Conservation (phyloP, 2,113 vertebrate species). For the Chaenocephalus aceratus region DNA sequence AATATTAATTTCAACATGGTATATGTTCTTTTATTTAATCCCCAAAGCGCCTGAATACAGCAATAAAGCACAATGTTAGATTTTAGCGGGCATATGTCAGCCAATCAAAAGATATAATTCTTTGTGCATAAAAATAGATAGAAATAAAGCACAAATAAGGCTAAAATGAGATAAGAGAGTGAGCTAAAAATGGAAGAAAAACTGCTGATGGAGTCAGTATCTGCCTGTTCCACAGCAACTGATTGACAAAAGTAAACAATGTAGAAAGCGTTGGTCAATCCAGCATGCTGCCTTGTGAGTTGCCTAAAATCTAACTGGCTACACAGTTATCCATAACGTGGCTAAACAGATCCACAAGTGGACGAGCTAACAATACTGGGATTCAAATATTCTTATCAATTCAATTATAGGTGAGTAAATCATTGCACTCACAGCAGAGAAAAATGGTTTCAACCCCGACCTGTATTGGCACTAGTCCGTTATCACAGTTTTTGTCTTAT, state of each 20-base stretch:
- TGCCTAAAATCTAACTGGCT: slow-evolving; percentile 9
- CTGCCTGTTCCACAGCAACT: background rate
- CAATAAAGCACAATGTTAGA: background rate
- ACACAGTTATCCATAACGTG: background rate
- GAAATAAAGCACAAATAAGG: background rate
- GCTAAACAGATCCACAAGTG: slow-evolving; percentile 23
- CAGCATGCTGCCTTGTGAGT: slow-evolving; percentile 35
- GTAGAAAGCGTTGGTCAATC: background rate
- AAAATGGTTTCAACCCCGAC: slow-evolving; percentile 71
- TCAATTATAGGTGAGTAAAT: background rate
- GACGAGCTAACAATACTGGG: background rate
- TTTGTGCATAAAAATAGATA: background rate
- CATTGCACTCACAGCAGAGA: slow-evolving; percentile 56
- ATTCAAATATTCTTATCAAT: background rate
- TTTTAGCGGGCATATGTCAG: slow-evolving; percentile 3
- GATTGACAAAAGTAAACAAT: slow-evolving; percentile 36
- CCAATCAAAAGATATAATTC: slow-evolving; percentile 30
- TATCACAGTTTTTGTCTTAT: slow-evolving; percentile 56
- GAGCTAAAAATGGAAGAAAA: background rate
- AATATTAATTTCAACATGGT: too few relatives aligned
- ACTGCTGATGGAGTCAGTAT: background rate
- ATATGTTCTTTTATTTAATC: background rate
- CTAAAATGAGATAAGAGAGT: background rate
- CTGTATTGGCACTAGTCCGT: slow-evolving; percentile 49
- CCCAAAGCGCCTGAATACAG: background rate